Conservation (phyloP, 2,888 invertebrate species). For the Taenaris catops region DNA sequence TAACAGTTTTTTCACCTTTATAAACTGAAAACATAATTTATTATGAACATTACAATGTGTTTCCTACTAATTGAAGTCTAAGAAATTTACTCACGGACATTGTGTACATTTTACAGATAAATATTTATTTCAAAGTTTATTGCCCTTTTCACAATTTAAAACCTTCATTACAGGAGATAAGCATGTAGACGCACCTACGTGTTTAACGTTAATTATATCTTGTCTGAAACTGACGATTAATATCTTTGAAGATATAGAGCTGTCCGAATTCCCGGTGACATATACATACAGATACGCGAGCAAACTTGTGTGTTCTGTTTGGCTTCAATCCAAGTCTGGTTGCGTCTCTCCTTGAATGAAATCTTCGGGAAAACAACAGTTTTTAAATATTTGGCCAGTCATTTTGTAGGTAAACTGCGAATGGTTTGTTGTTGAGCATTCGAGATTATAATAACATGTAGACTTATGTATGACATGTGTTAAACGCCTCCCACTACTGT, state of each 20-base stretch:
- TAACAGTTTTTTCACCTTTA: slow-evolving; percentile 3
- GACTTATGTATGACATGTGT: slow-evolving; percentile 4
- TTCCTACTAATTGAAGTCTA: too few species aligned
- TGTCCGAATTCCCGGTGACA: slow-evolving; percentile 20
- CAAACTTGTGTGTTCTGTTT: slow-evolving; percentile 37
- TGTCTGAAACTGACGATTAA: too few species aligned
- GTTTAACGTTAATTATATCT: too few species aligned
- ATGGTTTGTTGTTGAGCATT: slow-evolving; percentile 5
- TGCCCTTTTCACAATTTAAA: too few species aligned
- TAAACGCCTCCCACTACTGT: neutral
- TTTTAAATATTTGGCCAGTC: slow-evolving; percentile 34
- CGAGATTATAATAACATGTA: slow-evolving; percentile 1
- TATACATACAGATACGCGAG: slow-evolving; percentile 17
- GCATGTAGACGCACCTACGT: too few species aligned
- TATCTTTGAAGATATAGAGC: slow-evolving; percentile 14
- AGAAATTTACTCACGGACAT: too few species aligned
- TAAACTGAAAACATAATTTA: too few species aligned
- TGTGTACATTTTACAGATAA: too few species aligned
- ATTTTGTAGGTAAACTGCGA: slow-evolving; percentile 10
- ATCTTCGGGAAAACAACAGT: slow-evolving; percentile 35
- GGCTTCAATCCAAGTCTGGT: slow-evolving; percentile 52
- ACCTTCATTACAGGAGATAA: too few species aligned
- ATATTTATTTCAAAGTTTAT: too few species aligned
- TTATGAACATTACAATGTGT: too few species aligned
- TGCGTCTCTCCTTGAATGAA: slow-evolving; percentile 42